Conservation (phyloP, 1,140 invertebrate genomes). For the Eurosta solidaginis region DNA sequence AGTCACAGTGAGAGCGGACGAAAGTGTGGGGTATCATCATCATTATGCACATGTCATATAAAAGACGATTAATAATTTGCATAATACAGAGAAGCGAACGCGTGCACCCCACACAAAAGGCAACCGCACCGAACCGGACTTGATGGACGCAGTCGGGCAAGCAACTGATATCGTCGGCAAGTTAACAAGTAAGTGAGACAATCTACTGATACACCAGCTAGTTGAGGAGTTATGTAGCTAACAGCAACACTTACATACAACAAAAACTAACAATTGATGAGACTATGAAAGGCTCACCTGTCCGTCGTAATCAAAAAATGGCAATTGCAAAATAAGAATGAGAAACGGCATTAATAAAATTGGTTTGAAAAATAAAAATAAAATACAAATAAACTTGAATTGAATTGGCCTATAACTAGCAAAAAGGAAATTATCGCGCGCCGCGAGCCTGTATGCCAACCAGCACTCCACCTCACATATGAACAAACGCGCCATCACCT, state of each 20-base stretch:
- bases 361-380: not conserved
- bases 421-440: not conserved
- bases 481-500: not conserved
- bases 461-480: too few species aligned
- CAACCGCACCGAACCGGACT: too few species aligned
- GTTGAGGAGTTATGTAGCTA: not conserved
- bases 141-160: not conserved
- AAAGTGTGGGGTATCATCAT: not conserved
- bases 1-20: not conserved
- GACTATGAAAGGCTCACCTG: not conserved
- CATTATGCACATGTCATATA: conserved; percentile 16
- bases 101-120: not conserved
- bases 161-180: not conserved
- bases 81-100: not conserved
- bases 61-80: conserved; percentile 28
- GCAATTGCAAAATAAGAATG: conserved; percentile 17
- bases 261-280: not conserved
- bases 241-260: not conserved
- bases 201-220: not conserved
- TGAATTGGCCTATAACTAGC: not conserved
- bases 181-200: not conserved
- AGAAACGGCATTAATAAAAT: conserved; percentile 7
- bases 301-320: conserved; percentile 15
- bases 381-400: not conserved
- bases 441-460: too few species aligned